A percentile compares a stretch with the other conserved stretches of the same genome.
phyloP scores from a whole-genome alignment of 35 echinoderm and acorn worm genomes.

The Eucidaris tribuloides region DNA sequence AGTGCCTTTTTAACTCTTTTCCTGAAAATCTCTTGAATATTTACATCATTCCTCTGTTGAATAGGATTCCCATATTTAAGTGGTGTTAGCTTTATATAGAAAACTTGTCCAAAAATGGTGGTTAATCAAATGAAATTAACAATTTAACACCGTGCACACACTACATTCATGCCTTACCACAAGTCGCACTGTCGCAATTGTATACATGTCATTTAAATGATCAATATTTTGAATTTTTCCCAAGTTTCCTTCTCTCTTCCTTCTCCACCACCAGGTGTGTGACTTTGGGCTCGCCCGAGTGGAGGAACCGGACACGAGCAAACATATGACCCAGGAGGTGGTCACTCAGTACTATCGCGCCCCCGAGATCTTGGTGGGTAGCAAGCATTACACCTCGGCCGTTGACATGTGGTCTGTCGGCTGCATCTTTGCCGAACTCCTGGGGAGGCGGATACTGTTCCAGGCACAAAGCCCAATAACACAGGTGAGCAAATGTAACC shows the following conservation, averaged over 20 bases:
- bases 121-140: too few relatives aligned
- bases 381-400: constrained; percentile 94
- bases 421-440: constrained; percentile 98
- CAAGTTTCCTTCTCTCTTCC: background rate
- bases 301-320: constrained; percentile 87
- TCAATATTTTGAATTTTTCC: too few relatives aligned
- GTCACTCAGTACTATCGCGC: constrained; percentile 99
- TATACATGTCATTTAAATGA: too few relatives aligned
- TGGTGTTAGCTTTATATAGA: too few relatives aligned
- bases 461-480: constrained; percentile 99
- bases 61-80: too few relatives aligned
- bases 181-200: too few relatives aligned
- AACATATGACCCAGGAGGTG: constrained; percentile 99
- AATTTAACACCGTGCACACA: too few relatives aligned
- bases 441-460: constrained; percentile 94
- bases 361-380: constrained; percentile 94
- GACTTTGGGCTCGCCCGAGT: constrained; percentile 98
- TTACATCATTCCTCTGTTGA: too few relatives aligned
- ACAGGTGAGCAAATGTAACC: constrained; percentile 57
- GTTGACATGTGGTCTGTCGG: constrained; percentile 99
- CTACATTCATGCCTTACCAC: too few relatives aligned
- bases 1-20: too few relatives aligned
- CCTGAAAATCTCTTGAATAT: too few relatives aligned
- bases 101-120: too few relatives aligned
- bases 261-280: constrained; percentile 73